Evolutionary conservation across 2,797 vertebrate species (phyloP).

Genomic region (Pangasius macronema): DNA sequence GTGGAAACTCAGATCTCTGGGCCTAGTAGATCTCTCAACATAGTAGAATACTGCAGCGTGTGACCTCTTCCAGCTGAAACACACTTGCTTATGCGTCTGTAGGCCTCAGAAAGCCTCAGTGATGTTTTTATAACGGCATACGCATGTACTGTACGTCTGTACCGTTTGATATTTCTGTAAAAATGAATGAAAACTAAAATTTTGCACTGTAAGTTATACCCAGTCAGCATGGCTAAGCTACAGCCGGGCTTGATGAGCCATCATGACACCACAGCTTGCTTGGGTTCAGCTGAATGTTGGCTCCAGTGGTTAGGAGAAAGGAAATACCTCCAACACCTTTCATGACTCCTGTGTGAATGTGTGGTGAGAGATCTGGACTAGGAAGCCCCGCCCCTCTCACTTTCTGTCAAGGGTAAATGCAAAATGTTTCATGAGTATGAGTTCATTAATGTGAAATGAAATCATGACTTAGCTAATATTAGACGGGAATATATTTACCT

Average conservation of each 20-base stretch:
- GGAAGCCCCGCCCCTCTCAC: neutral
- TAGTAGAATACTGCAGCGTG: neutral
- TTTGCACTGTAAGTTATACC: neutral
- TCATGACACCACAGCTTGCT: neutral
- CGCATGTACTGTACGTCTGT: neutral
- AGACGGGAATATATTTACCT: neutral
- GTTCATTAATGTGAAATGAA: neutral
- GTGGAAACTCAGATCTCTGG: neutral
- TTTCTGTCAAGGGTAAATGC: neutral
- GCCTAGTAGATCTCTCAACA: too few relatives aligned
- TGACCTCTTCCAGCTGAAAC: neutral
- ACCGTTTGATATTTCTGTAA: neutral
- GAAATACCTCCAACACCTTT: conserved; percentile 28
- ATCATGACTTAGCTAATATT: neutral
- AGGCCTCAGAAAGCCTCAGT: neutral
- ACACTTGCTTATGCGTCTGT: neutral
- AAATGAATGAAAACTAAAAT: too few relatives aligned
- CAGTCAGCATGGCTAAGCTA: neutral
- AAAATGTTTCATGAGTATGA: too few relatives aligned
- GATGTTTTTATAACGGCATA: neutral
- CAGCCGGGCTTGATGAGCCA: neutral
- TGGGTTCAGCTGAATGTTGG: conserved; percentile 5
- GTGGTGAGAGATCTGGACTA: conserved; percentile 1
- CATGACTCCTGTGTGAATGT: conserved; percentile 22
- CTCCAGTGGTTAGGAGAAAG: conserved; percentile 12